phyloP scores from a whole-genome alignment of 2,888 invertebrate species.

The Tigriopus californicus region DNA sequence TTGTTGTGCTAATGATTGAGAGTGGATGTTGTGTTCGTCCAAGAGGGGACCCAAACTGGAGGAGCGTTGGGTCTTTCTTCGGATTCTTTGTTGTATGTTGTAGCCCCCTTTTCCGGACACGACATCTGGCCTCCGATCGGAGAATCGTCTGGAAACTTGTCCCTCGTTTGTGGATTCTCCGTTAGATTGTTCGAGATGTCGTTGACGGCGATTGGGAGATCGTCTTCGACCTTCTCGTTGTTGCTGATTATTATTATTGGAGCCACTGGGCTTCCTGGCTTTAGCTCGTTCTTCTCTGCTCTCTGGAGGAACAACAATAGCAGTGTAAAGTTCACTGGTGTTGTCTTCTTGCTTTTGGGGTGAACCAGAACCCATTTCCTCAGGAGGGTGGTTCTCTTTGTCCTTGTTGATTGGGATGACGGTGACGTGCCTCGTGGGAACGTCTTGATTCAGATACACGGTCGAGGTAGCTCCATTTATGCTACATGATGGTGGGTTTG shows the following conservation, averaged over 20 bases:
- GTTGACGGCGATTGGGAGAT: background rate
- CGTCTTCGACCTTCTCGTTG: too few species aligned
- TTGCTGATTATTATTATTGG: too few species aligned
- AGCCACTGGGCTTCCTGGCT: background rate
- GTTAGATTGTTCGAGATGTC: background rate
- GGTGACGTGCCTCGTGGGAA: conserved; percentile 16
- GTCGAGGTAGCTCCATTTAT: conserved; percentile 4
- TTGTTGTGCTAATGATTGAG: background rate
- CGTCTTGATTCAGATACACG: conserved; percentile 14
- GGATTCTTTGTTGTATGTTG: background rate
- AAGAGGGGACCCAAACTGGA: conserved; percentile 13
- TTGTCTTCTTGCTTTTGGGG: background rate
- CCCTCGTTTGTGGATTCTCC: background rate
- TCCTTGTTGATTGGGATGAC: conserved; percentile 17
- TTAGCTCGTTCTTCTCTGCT: background rate
- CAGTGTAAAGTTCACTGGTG: background rate
- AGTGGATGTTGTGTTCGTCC: conserved; percentile 3
- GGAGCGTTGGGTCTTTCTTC: background rate
- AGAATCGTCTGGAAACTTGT: background rate
- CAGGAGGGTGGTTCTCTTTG: background rate
- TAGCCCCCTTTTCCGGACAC: too few species aligned
- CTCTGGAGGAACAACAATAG: background rate
- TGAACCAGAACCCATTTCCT: conserved; percentile 2
- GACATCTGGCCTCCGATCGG: background rate
- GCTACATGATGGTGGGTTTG: background rate